These are phyloP conservation scores for Chitala chitala DNA, from an alignment of 2,113 vertebrate genomes.

Conservation along the genomic window DNA sequence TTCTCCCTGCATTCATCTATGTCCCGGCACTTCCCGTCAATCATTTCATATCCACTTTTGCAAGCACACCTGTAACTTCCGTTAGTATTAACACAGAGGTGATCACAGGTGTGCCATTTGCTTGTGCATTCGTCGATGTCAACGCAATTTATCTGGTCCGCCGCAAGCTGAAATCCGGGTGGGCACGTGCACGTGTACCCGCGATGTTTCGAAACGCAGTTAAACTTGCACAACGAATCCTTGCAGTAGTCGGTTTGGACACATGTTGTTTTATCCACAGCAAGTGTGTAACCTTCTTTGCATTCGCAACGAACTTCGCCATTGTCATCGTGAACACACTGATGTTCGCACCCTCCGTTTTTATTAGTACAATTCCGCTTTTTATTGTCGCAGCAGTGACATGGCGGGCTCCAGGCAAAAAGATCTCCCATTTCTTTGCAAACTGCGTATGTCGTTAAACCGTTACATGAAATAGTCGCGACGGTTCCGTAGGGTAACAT, in stretches of 20 bases:
- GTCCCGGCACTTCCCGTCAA: conserved; percentile 46
- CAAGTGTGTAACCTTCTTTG: conserved; percentile 46
- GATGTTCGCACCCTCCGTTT: conserved; percentile 58
- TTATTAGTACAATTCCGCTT: conserved; percentile 32
- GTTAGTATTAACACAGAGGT: conserved; percentile 44
- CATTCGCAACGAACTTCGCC: conserved; percentile 45
- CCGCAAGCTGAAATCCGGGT: conserved; percentile 46
- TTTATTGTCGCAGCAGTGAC: conserved; percentile 48
- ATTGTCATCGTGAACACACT: conserved; percentile 32
- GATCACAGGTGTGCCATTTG: conserved; percentile 33
- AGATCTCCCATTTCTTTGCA: background rate
- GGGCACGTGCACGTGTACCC: conserved; percentile 51
- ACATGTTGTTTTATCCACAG: conserved; percentile 47
- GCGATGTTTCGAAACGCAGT: conserved; percentile 31
- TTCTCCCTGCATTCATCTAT: conserved; percentile 50
- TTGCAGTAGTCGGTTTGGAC: conserved; percentile 36
- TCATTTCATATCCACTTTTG: conserved; percentile 41
- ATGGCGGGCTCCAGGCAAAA: conserved; percentile 44
- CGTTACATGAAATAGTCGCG: conserved; percentile 42
- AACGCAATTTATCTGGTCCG: conserved; percentile 48
- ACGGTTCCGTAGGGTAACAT: conserved; percentile 50
- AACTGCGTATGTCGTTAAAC: background rate
- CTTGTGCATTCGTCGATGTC: conserved; percentile 55
- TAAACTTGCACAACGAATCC: conserved; percentile 42
- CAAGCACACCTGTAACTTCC: conserved; percentile 56